phyloP scores from a whole-genome alignment of 2,113 vertebrate genomes.

The Dermatemys mawii region DNA sequence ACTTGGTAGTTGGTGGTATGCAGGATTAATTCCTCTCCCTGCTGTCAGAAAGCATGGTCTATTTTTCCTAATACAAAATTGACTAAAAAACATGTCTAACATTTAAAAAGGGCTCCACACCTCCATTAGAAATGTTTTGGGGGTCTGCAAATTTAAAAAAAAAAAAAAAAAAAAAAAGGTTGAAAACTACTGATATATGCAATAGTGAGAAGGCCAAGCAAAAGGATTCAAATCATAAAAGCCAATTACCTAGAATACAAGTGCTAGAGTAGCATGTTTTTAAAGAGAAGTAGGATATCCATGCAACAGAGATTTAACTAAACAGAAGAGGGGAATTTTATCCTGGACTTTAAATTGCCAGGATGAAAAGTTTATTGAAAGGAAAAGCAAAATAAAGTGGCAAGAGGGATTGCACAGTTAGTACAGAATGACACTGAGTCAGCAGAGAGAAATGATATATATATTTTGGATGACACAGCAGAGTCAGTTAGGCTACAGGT shows the following conservation, averaged over 20 bases:
- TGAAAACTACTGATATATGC: not conserved
- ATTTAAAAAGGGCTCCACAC: not conserved
- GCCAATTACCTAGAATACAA: not conserved
- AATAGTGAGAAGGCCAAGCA: not conserved
- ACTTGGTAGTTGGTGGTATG: not conserved
- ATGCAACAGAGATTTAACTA: not conserved
- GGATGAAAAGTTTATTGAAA: not conserved
- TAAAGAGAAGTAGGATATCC: not conserved
- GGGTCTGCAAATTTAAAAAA: not conserved
- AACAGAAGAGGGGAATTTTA: not conserved
- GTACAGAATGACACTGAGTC: fast-evolving
- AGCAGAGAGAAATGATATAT: not conserved
- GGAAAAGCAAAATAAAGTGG: not conserved
- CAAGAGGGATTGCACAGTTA: not conserved
- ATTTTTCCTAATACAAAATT: slow-evolving; percentile 6
- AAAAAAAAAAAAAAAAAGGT: not conserved
- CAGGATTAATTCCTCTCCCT: slow-evolving; percentile 53
- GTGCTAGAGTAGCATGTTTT: not conserved
- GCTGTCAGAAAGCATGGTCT: slow-evolving; percentile 23
- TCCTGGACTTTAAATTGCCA: not conserved
- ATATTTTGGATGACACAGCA: not conserved
- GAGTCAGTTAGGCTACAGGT: not conserved
- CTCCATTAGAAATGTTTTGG: not conserved
- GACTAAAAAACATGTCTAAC: not conserved
- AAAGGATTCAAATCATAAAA: not conserved